A percentile compares a stretch with the other conserved stretches of the same genome.
Evolutionary conservation across 2,797 vertebrate species (phyloP).

Genomic region (Alosa sapidissima): DNA sequence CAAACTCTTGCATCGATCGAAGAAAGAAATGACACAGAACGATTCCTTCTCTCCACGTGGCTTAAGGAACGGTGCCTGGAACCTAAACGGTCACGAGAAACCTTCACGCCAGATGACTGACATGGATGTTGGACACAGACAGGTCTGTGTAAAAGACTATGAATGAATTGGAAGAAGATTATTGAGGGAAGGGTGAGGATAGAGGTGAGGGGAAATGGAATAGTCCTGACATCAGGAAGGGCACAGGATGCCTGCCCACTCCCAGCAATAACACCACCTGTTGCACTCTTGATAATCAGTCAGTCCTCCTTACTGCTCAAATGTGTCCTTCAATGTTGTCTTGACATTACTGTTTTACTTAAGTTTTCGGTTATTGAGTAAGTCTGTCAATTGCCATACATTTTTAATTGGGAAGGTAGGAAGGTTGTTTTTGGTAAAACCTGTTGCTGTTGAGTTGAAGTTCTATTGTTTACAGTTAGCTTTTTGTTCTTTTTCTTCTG

Average conservation of each 20-base stretch:
- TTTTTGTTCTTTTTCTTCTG: constrained; percentile 40
- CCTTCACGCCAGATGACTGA: constrained; percentile 36
- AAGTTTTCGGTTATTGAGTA: constrained; percentile 55
- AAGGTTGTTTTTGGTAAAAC: constrained; percentile 52
- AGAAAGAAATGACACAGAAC: not conserved
- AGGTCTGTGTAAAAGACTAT: constrained; percentile 52
- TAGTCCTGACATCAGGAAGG: constrained; percentile 50
- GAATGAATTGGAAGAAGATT: constrained; percentile 29
- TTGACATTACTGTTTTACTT: constrained; percentile 40
- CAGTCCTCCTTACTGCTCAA: constrained; percentile 45
- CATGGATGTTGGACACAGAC: constrained; percentile 35
- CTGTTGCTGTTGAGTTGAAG: constrained; percentile 53
- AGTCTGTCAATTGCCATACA: constrained; percentile 71
- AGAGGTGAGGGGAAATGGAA: constrained; percentile 42
- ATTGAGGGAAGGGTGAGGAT: constrained; percentile 39
- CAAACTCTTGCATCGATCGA: not conserved
- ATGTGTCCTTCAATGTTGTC: constrained; percentile 4
- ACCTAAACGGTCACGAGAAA: constrained; percentile 31
- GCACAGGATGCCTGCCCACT: constrained; percentile 60
- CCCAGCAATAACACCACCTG: constrained; percentile 74
- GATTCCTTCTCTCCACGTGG: not conserved
- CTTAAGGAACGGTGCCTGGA: not conserved
- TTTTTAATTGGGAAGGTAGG: constrained; percentile 71
- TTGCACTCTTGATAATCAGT: constrained; percentile 48
- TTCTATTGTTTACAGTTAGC: constrained; percentile 66